Evolutionary conservation across 2,888 invertebrate genomes (phyloP).

Genomic region (Synergus japonicus): DNA sequence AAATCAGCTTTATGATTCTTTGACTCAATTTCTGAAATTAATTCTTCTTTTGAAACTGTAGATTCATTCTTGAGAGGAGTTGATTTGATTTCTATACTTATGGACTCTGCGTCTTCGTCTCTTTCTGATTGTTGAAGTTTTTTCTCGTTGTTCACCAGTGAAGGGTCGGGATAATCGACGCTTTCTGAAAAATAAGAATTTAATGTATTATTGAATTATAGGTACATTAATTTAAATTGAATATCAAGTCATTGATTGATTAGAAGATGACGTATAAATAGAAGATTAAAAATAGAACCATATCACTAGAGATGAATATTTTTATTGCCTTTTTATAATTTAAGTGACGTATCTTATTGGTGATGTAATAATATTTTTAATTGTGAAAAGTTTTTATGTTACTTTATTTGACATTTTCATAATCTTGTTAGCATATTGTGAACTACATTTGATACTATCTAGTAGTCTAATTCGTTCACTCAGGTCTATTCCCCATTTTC

Average conservation of each 20-base stretch:
- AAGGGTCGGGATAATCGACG: constrained; percentile 29
- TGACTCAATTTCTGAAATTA: background rate
- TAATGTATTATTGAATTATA: background rate
- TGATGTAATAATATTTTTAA: background rate
- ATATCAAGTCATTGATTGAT: background rate
- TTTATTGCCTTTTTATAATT: background rate
- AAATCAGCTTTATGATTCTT: background rate
- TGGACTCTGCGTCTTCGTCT: background rate
- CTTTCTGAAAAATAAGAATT: constrained; percentile 2
- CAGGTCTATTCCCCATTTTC: background rate
- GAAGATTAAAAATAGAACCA: background rate
- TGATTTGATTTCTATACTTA: constrained; percentile 18
- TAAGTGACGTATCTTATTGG: background rate
- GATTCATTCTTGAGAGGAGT: background rate
- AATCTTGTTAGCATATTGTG: background rate
- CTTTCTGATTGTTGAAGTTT: constrained; percentile 4
- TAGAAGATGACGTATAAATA: background rate
- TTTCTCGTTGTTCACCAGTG: background rate
- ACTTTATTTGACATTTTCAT: background rate
- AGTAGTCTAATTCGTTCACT: background rate
- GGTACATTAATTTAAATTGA: too few relatives aligned
- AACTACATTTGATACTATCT: background rate
- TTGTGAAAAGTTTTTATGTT: background rate
- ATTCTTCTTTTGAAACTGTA: background rate
- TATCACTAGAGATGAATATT: background rate